Evolutionary conservation across 1,140 invertebrate genomes (phyloP), one percentile per base, ranked within the genome.

Genomic region (Ruditapes philippinarum): DNA sequence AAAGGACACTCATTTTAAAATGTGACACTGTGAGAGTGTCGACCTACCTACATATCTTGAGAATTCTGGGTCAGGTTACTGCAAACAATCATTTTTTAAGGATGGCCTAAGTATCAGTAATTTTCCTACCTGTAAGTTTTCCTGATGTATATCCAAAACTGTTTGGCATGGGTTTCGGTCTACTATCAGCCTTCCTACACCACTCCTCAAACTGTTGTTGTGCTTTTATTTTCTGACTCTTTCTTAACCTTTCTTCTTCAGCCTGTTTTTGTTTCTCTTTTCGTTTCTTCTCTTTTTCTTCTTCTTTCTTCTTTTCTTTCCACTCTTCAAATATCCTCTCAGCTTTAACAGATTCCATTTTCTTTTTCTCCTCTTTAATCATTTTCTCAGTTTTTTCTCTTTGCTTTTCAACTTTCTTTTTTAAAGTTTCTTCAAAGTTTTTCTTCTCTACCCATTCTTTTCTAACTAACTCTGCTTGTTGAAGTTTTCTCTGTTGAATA

Each of bases 111-210:
- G n/a, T n/a, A n/a, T n/a, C n/a, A n/a, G n/a, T n/a, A n/a, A n/a
- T n/a, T n/a, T 45, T 86, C 91, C 87, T 85, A 93, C 92, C 93
- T 82, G 91, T 94, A 14, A 94, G 78, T 91, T 92, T 94, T 54
- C 94, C 93, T 33, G 92, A 92, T 0, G 91, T 88, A 81, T 93
- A 94, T 51, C 93, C 93, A 89, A 92, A 92, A 81, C 93, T 93
- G 68, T 92, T 92, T 14, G 91, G 92, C 12, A 92, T 89, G 68
- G 93, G 92, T 78, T 94, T 95, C 0, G 94, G 92, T 65, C 92
- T 73, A 14, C 90, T 81, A 17, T 93, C 89, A 0, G 92, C 91
- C 76, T 89, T 92, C 51, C 91, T 88, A 60, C 89, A 88, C 94
- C 94, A 95, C 76, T 93, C 90, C 76, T 94, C 79, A 86, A 87